Evolutionary conservation across 2,888 invertebrate species (phyloP), one percentile per base, ranked within the genome.

Genomic region (Cyaniris semiargus): DNA sequence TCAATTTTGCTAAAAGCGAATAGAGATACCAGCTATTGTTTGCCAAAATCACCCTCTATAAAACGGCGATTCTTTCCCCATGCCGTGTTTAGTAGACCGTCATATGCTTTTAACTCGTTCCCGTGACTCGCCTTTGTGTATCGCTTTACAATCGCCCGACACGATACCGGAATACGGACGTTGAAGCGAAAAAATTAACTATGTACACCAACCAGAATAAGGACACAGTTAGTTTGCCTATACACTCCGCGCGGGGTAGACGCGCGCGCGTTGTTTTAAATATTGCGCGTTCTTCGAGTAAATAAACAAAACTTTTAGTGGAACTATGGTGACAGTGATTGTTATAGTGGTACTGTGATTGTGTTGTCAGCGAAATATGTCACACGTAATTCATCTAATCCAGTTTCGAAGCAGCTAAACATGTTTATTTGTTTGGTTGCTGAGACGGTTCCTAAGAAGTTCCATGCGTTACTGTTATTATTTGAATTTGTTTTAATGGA

Each of bases 391-490:
- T 85, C 83, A 83, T 85, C 83, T 83, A 86, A 85, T 87, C 88
- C 86, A 84, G 85, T 86, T 87, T 86, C 86, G 86, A 88, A 88
- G 86, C 88, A 89, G 87, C 85, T 84, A 88, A 91, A 91, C 91
- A 90, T 86, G 90, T 90, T 91, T 89, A 88, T 90, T 92, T 92
- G 90, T 92, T 92, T 89, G 90, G 91, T 90, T 91, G 84, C 89
- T 86, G 88, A 89, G 90, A 90, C 89, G 91, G 90, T 90, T 90
- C 27, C 74, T 48, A 74, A 21, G 38, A 71, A 66, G 91, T 89
- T 89, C 90, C 82, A 87, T 79, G 76, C 79, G 70, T 78, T 79
- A 77, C 79, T 81, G 76, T 81, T 79, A 79, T 78, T 77, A 21
- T 71, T 48, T 70, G 70, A 56, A 70, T 75, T 48, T 66, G n/a